phyloP scores from a whole-genome alignment of 2,888 invertebrate genomes.

The Erebia ligea region DNA sequence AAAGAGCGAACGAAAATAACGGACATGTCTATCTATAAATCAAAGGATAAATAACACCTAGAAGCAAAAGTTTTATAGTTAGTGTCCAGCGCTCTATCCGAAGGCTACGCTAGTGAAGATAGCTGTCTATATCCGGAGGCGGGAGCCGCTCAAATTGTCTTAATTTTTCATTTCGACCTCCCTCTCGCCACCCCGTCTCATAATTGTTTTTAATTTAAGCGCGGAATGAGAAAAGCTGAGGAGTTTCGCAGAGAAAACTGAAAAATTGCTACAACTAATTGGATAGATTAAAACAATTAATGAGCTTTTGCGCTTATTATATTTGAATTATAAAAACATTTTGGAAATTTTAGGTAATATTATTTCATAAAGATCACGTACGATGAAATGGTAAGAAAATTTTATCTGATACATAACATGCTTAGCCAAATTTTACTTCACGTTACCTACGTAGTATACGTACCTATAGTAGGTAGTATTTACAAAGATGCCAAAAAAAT shows the following conservation, averaged over 20 bases:
- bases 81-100: slow-evolving; percentile 28
- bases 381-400: too few species aligned
- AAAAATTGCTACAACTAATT: slow-evolving; percentile 18
- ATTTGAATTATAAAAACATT: background rate
- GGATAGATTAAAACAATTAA: slow-evolving; percentile 16
- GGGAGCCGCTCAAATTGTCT: slow-evolving; percentile 75
- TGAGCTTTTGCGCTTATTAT: background rate
- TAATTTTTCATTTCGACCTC: slow-evolving; percentile 79
- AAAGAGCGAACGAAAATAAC: too few species aligned
- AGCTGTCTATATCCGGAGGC: slow-evolving; percentile 43
- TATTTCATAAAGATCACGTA: too few species aligned
- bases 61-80: slow-evolving; percentile 24
- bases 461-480: too few species aligned
- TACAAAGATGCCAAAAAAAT: too few species aligned
- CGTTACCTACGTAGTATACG: too few species aligned
- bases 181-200: slow-evolving; percentile 52
- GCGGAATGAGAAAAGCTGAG: slow-evolving; percentile 59
- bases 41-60: background rate
- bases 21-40: too few species aligned
- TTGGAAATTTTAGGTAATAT: too few species aligned
- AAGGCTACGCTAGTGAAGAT: slow-evolving; percentile 16
- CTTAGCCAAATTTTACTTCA: too few species aligned
- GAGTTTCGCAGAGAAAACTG: slow-evolving; percentile 43
- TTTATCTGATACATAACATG: too few species aligned
- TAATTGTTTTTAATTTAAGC: slow-evolving; percentile 82